Evolutionary conservation across 2,888 invertebrate species (phyloP).

Genomic region (Pristionchus maxplancki): DNA sequence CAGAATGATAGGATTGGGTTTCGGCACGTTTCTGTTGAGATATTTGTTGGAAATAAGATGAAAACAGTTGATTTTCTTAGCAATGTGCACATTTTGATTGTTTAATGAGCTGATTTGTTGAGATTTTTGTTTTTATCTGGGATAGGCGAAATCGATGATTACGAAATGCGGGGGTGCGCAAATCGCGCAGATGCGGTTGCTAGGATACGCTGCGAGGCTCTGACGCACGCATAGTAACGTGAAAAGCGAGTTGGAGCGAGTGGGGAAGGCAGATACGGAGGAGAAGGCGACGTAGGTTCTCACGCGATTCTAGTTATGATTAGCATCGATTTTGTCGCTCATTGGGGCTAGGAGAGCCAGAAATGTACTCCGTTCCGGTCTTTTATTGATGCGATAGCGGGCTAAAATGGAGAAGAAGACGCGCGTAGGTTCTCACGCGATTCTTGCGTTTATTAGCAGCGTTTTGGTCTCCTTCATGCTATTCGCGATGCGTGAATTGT

Average conservation of each 20-base stretch:
- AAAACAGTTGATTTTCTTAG: too few relatives aligned
- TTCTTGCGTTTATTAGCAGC: neutral
- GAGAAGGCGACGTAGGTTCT: neutral
- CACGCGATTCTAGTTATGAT: neutral
- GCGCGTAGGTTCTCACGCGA: too few relatives aligned
- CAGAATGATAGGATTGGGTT: neutral
- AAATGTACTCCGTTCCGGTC: too few relatives aligned
- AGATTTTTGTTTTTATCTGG: too few relatives aligned
- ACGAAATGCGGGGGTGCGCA: neutral
- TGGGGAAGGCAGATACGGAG: neutral
- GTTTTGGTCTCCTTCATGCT: neutral
- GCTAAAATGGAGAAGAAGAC: too few relatives aligned
- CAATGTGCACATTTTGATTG: neutral
- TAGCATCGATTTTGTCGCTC: too few relatives aligned
- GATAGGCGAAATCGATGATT: too few relatives aligned
- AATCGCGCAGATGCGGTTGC: neutral
- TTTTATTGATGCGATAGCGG: too few relatives aligned
- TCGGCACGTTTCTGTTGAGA: neutral
- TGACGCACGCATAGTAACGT: constrained; percentile 34
- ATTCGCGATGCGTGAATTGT: neutral
- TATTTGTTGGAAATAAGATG: neutral
- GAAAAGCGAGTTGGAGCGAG: constrained; percentile 6
- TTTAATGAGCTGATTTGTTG: too few relatives aligned
- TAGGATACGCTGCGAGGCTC: neutral
- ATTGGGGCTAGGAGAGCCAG: too few relatives aligned